These are phyloP conservation scores for Callosobruchus maculatus DNA, from an alignment of 2,888 invertebrate genomes.

Conservation along the genomic window DNA sequence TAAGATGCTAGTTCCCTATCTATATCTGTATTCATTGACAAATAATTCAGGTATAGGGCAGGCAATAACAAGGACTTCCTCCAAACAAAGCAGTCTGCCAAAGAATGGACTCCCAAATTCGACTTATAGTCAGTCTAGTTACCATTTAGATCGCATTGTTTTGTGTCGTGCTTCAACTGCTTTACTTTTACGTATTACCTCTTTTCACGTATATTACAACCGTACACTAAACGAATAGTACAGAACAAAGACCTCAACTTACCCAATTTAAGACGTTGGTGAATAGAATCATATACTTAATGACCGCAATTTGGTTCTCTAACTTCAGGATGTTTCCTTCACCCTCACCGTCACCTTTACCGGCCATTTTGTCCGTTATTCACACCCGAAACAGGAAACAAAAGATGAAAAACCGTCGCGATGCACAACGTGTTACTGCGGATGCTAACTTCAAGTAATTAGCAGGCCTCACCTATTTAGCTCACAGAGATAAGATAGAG, in stretches of 20 bases:
- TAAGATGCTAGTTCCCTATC: too few species aligned
- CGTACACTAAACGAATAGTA: too few species aligned
- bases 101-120: too few species aligned
- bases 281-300: conserved; percentile 79
- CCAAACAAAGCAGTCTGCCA: too few species aligned
- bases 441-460: neutral
- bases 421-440: neutral
- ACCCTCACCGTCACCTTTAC: conserved; percentile 56
- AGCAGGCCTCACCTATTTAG: conserved; percentile 30
- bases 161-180: too few species aligned
- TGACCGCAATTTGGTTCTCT: conserved; percentile 73
- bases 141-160: too few species aligned
- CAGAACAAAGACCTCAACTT: conserved; percentile 44
- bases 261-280: conserved; percentile 79
- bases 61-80: too few species aligned
- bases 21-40: too few species aligned
- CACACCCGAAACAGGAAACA: neutral
- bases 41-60: too few species aligned
- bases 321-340: conserved; percentile 57
- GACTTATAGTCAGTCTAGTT: too few species aligned
- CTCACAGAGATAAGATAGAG: conserved; percentile 32
- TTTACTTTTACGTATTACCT: too few species aligned
- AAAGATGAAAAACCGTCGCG: neutral
- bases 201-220: too few species aligned
- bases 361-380: conserved; percentile 50